Evolutionary conservation across 2,113 vertebrate genomes (phyloP).

Genomic region (Osmerus mordax): DNA sequence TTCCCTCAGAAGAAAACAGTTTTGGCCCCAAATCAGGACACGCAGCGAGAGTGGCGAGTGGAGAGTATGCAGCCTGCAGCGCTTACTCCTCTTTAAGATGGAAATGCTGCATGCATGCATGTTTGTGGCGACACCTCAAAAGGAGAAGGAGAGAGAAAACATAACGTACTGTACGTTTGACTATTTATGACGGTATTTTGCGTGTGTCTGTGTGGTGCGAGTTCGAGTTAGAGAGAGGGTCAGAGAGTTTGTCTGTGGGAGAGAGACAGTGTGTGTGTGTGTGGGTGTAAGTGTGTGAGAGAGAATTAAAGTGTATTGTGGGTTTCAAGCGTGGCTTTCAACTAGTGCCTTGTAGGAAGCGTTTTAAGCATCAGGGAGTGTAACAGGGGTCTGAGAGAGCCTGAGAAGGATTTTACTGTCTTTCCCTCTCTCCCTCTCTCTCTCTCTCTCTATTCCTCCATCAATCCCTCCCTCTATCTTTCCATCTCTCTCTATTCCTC

Average conservation of each 20-base stretch:
- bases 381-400: no score
- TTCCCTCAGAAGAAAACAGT: background rate
- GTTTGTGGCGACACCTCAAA: background rate
- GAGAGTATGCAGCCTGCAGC: conserved; percentile 1
- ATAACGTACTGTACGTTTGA: no score
- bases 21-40: conserved; percentile 5
- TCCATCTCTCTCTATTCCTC: no score
- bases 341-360: no score
- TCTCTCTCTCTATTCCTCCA: no score
- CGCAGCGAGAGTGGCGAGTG: no score
- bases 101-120: conserved; percentile 15
- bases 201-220: background rate
- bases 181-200: background rate
- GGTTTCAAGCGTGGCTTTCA: background rate
- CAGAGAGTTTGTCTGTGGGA: background rate
- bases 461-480: no score
- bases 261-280: background rate
- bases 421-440: no score
- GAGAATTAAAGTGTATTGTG: background rate
- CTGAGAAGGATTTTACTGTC: no score
- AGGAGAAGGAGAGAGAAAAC: background rate
- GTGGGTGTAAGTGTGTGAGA: background rate
- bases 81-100: background rate
- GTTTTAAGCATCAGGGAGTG: no score
- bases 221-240: background rate